phyloP scores from a whole-genome alignment of 2,797 vertebrate genomes.

The Amniataba percoides region DNA sequence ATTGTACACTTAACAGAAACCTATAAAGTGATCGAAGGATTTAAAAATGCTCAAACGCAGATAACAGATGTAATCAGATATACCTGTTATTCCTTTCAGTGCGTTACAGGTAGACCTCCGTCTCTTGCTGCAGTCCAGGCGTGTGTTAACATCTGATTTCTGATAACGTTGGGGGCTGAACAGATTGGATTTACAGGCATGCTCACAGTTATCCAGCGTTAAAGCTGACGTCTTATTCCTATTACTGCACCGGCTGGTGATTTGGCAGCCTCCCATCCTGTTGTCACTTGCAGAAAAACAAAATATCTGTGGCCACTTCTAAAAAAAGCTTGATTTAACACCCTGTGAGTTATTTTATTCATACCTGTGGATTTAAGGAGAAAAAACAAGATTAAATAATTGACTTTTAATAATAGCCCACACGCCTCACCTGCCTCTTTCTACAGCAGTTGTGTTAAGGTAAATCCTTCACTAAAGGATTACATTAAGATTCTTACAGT shows the following conservation, averaged over 20 bases:
- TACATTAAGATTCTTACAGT: conserved; percentile 82
- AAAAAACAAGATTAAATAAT: neutral
- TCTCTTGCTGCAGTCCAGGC: conserved; percentile 23
- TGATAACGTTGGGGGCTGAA: conserved; percentile 33
- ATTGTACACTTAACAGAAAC: neutral
- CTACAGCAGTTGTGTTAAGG: conserved; percentile 67
- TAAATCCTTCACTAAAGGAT: conserved; percentile 79
- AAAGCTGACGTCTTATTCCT: conserved; percentile 67
- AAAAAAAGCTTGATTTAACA: neutral
- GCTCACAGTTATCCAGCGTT: conserved; percentile 46
- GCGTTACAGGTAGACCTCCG: neutral
- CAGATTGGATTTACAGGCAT: conserved; percentile 47
- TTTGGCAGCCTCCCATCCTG: conserved; percentile 63
- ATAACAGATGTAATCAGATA: neutral
- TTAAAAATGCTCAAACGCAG: conserved; percentile 2
- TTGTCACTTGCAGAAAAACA: conserved; percentile 38
- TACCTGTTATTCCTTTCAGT: conserved; percentile 57
- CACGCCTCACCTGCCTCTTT: conserved; percentile 33
- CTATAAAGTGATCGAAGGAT: neutral
- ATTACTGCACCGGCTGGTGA: conserved; percentile 75
- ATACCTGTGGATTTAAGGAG: neutral
- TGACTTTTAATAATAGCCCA: conserved; percentile 1
- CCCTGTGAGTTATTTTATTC: neutral
- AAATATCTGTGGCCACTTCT: neutral
- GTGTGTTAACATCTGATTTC: conserved; percentile 22